Evolutionary conservation across 2,113 vertebrate species (phyloP).

Genomic region (Pungitius pungitius): DNA sequence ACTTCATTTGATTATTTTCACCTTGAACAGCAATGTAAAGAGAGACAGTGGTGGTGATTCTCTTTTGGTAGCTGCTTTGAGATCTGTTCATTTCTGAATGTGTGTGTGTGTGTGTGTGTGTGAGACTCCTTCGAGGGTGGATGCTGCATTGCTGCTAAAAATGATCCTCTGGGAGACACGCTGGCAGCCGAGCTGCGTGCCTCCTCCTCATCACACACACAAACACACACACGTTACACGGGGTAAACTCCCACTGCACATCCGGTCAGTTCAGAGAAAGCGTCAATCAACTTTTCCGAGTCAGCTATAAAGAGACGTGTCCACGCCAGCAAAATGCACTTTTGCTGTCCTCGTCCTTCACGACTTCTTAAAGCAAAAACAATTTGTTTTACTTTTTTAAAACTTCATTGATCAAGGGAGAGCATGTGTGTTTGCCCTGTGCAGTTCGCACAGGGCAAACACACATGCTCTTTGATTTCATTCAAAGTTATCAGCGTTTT

Average conservation of each 20-base stretch:
- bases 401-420: conserved; percentile 21
- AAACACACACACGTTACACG: conserved; percentile 7
- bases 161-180: conserved; percentile 40
- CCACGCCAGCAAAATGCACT: conserved; percentile 42
- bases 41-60: conserved; percentile 34
- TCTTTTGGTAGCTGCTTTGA: conserved; percentile 22
- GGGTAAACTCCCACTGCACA: conserved; percentile 59
- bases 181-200: conserved; percentile 53
- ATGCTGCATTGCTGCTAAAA: conserved; percentile 35
- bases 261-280: conserved; percentile 64
- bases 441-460: too few species aligned
- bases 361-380: conserved; percentile 30
- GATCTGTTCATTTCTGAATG: conserved; percentile 14
- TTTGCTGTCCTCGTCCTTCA: conserved; percentile 48
- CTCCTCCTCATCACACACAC: conserved; percentile 32
- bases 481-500: neutral
- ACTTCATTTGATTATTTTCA: conserved; percentile 1
- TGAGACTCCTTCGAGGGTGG: conserved; percentile 35
- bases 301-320: conserved; percentile 55
- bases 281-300: conserved; percentile 64
- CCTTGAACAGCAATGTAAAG: conserved; percentile 11
- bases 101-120: conserved; percentile 9
- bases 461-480: conserved; percentile 11
- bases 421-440: too few species aligned
- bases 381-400: conserved; percentile 9